A percentile compares a stretch with the other conserved stretches of the same genome.
phyloP scores from a whole-genome alignment of 2,113 vertebrate species.

The Dasyprocta punctata region DNA sequence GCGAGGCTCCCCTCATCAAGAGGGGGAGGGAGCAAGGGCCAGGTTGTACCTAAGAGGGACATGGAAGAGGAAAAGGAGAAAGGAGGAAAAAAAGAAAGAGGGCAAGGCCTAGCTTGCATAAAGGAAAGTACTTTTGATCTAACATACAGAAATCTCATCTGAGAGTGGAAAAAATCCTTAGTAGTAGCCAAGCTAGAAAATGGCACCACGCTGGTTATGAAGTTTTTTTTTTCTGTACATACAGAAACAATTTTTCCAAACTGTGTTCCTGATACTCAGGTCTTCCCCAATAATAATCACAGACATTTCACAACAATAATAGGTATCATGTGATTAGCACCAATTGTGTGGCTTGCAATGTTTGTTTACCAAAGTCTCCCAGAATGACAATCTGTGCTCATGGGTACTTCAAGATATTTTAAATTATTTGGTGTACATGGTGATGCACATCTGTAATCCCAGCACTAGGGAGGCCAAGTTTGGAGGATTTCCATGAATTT shows the following conservation, averaged over 20 bases:
- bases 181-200: constrained; percentile 42
- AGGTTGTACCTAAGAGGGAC: background rate
- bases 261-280: background rate
- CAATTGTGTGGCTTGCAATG: background rate
- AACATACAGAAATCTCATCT: background rate
- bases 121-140: background rate
- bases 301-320: constrained; percentile 34
- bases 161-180: background rate
- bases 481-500: background rate
- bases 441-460: background rate
- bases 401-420: constrained; percentile 11
- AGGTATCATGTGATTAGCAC: background rate
- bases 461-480: background rate
- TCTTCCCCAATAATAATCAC: background rate
- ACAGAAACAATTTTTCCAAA: constrained; percentile 36
- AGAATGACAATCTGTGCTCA: background rate
- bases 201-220: background rate
- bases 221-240: constrained; percentile 9
- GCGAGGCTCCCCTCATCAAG: background rate
- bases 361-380: background rate
- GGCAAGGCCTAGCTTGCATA: background rate
- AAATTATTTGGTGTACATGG: background rate
- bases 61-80: background rate
- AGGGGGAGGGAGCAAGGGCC: background rate
- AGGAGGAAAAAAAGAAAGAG: background rate